Evolutionary conservation across 2,113 vertebrate species (phyloP).

Genomic region (Ciconia stormi): DNA sequence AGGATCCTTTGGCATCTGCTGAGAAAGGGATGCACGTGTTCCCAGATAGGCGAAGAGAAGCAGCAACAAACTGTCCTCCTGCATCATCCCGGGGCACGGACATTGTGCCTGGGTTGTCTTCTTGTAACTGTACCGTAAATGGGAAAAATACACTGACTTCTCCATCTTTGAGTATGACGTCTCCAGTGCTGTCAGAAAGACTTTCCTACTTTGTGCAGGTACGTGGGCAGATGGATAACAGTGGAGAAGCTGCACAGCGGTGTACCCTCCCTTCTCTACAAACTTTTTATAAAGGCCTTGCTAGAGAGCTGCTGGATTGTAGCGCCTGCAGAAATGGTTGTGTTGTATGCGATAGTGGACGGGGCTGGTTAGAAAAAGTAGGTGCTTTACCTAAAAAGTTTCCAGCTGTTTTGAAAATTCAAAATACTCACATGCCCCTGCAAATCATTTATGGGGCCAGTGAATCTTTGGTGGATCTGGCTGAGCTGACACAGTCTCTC

Average conservation of each 20-base stretch:
- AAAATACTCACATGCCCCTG: neutral
- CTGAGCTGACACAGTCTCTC: neutral
- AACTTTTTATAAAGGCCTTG: neutral
- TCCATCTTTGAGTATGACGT: neutral
- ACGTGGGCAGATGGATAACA: neutral
- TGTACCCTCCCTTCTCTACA: neutral
- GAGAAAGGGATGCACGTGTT: neutral
- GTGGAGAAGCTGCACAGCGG: neutral
- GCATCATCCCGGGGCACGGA: neutral
- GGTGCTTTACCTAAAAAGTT: neutral
- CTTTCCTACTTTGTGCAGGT: rapidly evolving
- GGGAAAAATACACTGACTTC: neutral
- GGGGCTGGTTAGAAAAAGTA: neutral
- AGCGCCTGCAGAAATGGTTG: neutral
- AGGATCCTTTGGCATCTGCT: neutral
- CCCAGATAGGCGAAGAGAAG: neutral
- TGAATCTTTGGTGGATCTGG: neutral
- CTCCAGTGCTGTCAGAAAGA: neutral
- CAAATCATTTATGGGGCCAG: neutral
- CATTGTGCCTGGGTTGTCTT: neutral
- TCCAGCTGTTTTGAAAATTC: neutral
- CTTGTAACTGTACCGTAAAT: neutral
- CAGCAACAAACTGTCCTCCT: neutral
- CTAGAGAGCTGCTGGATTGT: neutral
- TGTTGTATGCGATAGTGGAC: neutral